Conservation (phyloP, 2,888 invertebrate species). For the Mythimna pallens region DNA sequence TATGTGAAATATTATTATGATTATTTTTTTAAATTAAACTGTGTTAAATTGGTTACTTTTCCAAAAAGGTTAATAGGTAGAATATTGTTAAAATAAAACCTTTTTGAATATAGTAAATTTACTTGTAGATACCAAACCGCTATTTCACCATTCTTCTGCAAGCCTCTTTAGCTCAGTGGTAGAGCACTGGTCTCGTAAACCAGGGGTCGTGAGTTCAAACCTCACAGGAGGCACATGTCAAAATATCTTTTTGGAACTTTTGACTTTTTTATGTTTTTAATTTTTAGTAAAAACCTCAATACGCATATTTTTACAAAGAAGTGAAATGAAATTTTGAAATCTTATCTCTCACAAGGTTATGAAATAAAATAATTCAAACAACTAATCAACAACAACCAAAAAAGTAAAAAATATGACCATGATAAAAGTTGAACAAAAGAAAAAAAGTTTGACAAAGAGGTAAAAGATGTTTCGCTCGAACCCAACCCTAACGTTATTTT, state of each 20-base stretch:
- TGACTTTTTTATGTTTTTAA: constrained; percentile 7
- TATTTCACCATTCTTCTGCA: constrained; percentile 65
- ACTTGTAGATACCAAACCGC: not conserved
- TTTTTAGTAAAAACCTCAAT: not conserved
- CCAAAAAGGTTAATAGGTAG: too few species aligned
- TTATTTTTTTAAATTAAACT: not conserved
- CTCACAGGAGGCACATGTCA: constrained; percentile 82
- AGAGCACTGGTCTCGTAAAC: constrained; percentile 96
- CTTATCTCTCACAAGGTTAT: not conserved
- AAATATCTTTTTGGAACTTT: constrained; percentile 32
- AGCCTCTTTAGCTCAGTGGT: constrained; percentile 95
- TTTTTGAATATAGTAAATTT: not conserved
- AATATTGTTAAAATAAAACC: not conserved
- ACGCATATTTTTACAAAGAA: too few species aligned
- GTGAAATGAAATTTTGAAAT: too few species aligned
- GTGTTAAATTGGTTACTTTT: too few species aligned
- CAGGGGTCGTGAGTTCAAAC: constrained; percentile 93
- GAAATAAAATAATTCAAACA: constrained; percentile 25
- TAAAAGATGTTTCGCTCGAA: constrained; percentile 42
- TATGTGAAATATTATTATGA: not conserved
- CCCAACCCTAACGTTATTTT: constrained; percentile 47
- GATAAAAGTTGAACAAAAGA: constrained; percentile 46
- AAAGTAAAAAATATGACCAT: constrained; percentile 31
- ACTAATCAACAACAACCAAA: constrained; percentile 25
- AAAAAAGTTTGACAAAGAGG: constrained; percentile 47